Conservation (phyloP, 2,888 invertebrate genomes). For the Strigamia transsilvanica region DNA sequence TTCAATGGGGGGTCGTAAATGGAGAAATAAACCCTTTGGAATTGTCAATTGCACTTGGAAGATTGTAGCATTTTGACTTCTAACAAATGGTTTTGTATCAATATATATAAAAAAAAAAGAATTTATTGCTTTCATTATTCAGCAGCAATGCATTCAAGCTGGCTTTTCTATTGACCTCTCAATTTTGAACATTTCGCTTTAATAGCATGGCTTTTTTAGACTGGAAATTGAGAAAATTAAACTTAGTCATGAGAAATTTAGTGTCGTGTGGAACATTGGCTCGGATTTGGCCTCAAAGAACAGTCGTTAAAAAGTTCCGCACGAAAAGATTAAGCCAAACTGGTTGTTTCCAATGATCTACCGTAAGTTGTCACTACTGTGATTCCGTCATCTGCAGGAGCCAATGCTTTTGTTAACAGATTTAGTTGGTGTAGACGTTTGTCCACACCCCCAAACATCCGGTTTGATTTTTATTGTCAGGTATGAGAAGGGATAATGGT, state of each 20-base stretch:
- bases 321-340: neutral
- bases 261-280: no score
- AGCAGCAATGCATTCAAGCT: conserved; percentile 3
- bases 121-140: conserved; percentile 24
- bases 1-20: conserved; percentile 37
- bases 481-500: no score
- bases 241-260: no score
- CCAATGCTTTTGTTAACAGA: no score
- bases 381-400: no score
- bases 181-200: conserved; percentile 4
- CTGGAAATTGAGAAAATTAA: neutral
- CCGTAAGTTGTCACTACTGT: no score
- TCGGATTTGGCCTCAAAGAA: no score
- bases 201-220: neutral
- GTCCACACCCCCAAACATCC: no score
- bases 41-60: conserved; percentile 43
- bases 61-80: conserved; percentile 39
- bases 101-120: conserved; percentile 19
- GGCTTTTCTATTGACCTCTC: neutral
- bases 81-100: conserved; percentile 32
- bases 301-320: no score
- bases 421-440: no score
- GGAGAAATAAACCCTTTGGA: conserved; percentile 48
- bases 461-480: no score
- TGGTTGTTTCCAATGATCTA: no score